Percentiles rank a stretch among this genome's conserved stretches.
Conservation (phyloP, 35 echinoderm and acorn worm genomes). For the Stichopus chloronotus region DNA sequence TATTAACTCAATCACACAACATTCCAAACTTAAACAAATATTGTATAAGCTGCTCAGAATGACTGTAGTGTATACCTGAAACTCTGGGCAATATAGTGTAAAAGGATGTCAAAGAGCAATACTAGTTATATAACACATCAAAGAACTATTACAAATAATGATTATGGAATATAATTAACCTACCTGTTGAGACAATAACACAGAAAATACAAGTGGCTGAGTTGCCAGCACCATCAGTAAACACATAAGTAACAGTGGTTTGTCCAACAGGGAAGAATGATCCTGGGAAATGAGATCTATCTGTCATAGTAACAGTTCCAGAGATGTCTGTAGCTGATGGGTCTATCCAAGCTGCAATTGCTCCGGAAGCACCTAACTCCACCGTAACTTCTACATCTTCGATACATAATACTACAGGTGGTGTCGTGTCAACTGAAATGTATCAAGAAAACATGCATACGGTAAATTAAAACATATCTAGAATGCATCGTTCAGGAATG, state of each 20-base stretch:
- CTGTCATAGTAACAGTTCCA: not conserved
- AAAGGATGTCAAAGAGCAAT: too few relatives aligned
- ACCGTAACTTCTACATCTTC: not conserved
- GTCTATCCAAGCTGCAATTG: slow-evolving; percentile 19
- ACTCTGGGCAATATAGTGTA: too few relatives aligned
- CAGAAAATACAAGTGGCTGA: slow-evolving; percentile 47
- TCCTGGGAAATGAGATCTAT: slow-evolving; percentile 14
- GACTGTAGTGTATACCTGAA: too few relatives aligned
- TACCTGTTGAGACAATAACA: slow-evolving; percentile 1
- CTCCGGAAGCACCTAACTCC: not conserved
- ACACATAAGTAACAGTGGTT: slow-evolving; percentile 40
- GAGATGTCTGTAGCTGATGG: slow-evolving; percentile 53
- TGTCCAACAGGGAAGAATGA: slow-evolving; percentile 19
- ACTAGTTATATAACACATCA: too few relatives aligned
- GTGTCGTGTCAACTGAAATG: slow-evolving; percentile 28
- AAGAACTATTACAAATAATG: not conserved
- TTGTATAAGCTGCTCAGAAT: too few relatives aligned
- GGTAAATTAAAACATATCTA: not conserved
- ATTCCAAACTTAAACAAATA: too few relatives aligned
- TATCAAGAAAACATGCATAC: not conserved
- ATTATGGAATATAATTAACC: not conserved
- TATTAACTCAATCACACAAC: too few relatives aligned
- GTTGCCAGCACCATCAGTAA: slow-evolving; percentile 47
- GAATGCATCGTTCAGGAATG: too few relatives aligned
- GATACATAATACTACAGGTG: slow-evolving; percentile 22